Evolutionary conservation across 2,888 invertebrate genomes (phyloP), one percentile per base, ranked within the genome.

Genomic region (Hirtodrosophila duncani): DNA sequence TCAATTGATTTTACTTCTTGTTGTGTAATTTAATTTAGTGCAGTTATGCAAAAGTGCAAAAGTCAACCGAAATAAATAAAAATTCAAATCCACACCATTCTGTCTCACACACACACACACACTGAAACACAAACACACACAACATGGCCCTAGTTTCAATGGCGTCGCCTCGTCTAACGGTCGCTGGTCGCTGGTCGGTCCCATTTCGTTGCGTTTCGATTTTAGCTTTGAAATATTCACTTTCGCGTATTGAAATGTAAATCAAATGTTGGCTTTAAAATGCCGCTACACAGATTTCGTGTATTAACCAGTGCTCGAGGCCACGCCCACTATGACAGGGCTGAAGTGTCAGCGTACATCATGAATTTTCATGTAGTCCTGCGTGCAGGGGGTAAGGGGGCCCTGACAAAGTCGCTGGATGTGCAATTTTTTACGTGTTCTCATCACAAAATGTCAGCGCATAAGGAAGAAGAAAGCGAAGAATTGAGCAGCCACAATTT

Each of bases 401-500:
- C 17, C 31, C 55, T 75, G 71, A 79, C 80, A 71, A 67, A 71
- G 67, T 70, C 64, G 57, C 67, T 52, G 59, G 64, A 69, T 79
- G 71, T 79, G 80, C 75, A 81, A 75, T 75, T 75, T 75, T 81
- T 75, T 75, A 75, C 75, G 75, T 75, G 75, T 75, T 75, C 53
- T 71, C 80, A 75, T 75, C 79, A 75, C 71, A 67, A 75, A 81
- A 61, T 75, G 75, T 75, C 75, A 75, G 61, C 30, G 44, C 34
- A 23, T 23, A 6, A 13, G 13, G 30, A 13, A 4, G 4, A 7
- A 4, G 20, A 6, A 20, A 4, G 4, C 4, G 5, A 6, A 46
- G 69, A 81, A 72, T 81, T 64, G 69, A 68, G 78, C 45, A 66
- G 38, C 62, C 52, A 72, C 78, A 72, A 72, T 81, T 81, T 72